A percentile compares a stretch with the other conserved stretches of the same genome.
These are phyloP conservation scores for Nemoura dubitans DNA, from an alignment of 2,888 invertebrate species.

Conservation along the genomic window DNA sequence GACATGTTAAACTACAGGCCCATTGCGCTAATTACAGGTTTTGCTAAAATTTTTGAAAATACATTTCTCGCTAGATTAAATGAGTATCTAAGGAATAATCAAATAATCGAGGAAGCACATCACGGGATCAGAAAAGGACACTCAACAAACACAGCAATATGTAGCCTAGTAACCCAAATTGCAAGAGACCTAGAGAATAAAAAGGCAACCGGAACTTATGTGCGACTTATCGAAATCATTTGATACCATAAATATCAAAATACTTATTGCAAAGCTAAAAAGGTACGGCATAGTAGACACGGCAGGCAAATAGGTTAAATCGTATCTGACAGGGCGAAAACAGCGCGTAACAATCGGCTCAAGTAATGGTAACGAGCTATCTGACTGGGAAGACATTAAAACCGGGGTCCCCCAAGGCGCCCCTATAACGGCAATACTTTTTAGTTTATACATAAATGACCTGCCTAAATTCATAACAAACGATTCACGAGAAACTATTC, in stretches of 20 bases:
- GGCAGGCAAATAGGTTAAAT: background rate
- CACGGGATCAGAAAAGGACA: background rate
- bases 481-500: background rate
- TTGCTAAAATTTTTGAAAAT: constrained; percentile 29
- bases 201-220: background rate
- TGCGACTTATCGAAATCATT: background rate
- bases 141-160: background rate
- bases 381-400: background rate
- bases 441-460: background rate
- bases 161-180: background rate
- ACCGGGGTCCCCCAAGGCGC: constrained; percentile 3
- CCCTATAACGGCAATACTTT: background rate
- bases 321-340: background rate
- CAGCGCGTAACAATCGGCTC: background rate
- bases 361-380: background rate
- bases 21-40: background rate
- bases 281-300: background rate
- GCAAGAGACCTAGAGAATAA: background rate
- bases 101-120: background rate
- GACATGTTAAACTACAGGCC: constrained; percentile 20
- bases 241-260: background rate
- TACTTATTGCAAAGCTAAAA: background rate
- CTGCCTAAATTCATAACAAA: background rate
- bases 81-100: background rate
- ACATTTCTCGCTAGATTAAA: background rate